Evolutionary conservation across 2,888 invertebrate species (phyloP).

Genomic region (Oithona nana): DNA sequence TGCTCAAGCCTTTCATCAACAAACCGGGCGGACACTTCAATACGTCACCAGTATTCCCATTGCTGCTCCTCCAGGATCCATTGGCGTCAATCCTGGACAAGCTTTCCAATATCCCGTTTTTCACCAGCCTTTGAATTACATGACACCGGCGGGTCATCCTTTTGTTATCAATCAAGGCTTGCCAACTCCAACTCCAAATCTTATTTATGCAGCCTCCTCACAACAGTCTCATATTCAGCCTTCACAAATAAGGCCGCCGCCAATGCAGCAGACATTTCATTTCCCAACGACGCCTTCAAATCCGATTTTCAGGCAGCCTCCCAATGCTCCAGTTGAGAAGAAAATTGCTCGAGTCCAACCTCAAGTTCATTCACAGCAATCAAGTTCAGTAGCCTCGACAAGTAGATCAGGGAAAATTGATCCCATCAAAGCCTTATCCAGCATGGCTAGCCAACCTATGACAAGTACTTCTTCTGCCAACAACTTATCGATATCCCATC

Average conservation of each 20-base stretch:
- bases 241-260: neutral
- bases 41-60: conserved; percentile 53
- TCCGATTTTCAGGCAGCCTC: neutral
- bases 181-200: neutral
- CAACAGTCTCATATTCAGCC: neutral
- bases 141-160: conserved; percentile 2
- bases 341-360: conserved; percentile 17
- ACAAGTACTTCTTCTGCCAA: neutral
- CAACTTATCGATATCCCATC: neutral
- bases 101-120: neutral
- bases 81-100: too few species aligned
- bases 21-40: conserved; percentile 49
- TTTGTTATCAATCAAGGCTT: conserved; percentile 11
- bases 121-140: conserved; percentile 1
- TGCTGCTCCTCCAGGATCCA: too few species aligned
- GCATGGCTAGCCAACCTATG: conserved; percentile 11
- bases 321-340: too few species aligned
- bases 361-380: neutral
- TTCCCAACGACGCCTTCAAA: neutral
- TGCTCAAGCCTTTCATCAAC: conserved; percentile 47
- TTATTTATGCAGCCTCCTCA: neutral
- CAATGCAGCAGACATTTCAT: neutral
- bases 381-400: too few species aligned
- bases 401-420: conserved; percentile 4
- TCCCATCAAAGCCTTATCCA: conserved; percentile 8